These are phyloP conservation scores for Drosophila littoralis DNA, from an alignment of 1,140 invertebrate species.

Conservation along the genomic window DNA sequence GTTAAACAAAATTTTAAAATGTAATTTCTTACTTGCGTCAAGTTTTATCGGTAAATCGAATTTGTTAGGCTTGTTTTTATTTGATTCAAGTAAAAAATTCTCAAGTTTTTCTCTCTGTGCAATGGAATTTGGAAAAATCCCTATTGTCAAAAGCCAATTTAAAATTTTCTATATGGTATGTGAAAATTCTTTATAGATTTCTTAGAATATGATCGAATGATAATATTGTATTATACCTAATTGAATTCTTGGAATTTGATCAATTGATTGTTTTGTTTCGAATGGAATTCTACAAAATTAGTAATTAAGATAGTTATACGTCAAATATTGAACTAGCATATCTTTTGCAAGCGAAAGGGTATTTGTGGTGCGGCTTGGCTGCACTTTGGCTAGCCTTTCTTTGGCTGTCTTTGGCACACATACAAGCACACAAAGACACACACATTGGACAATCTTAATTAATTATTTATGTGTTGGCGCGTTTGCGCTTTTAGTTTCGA, in stretches of 20 bases:
- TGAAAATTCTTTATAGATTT: neutral
- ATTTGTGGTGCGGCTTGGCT: neutral
- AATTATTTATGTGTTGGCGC: conserved; percentile 69
- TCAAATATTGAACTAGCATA: too few relatives aligned
- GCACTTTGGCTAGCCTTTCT: neutral
- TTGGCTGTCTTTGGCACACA: neutral
- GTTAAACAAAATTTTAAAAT: too few relatives aligned
- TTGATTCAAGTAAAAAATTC: too few relatives aligned
- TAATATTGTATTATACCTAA: neutral
- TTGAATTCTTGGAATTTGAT: neutral
- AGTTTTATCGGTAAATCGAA: too few relatives aligned
- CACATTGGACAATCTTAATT: conserved; percentile 40
- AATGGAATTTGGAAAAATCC: too few relatives aligned
- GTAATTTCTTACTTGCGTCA: too few relatives aligned
- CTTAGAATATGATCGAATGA: neutral
- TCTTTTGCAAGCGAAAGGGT: neutral
- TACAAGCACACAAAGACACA: neutral
- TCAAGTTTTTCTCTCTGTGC: too few relatives aligned
- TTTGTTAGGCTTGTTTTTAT: too few relatives aligned
- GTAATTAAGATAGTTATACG: too few relatives aligned
- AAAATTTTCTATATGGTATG: too few relatives aligned
- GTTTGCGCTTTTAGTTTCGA: conserved; percentile 70
- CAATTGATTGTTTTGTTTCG: neutral
- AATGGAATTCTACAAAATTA: too few relatives aligned
- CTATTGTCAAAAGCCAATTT: too few relatives aligned